These are phyloP conservation scores for Lithobates sylvaticus DNA, from an alignment of 2,797 vertebrate species.

Conservation along the genomic window DNA sequence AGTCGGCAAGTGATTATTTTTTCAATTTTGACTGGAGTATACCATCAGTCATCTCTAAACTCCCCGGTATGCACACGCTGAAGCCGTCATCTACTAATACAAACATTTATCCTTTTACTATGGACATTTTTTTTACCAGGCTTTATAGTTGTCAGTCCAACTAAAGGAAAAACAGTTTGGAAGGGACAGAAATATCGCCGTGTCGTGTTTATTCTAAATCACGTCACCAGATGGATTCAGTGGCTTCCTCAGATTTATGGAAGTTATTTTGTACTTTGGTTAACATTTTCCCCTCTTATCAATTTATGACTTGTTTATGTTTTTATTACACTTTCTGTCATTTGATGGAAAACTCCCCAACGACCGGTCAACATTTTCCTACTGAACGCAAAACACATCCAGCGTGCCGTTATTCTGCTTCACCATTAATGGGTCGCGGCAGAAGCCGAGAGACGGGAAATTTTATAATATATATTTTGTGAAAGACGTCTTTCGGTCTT, in stretches of 20 bases:
- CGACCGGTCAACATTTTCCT: not conserved
- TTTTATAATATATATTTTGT: too few species aligned
- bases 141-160: not conserved
- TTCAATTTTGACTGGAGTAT: too few species aligned
- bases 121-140: not conserved
- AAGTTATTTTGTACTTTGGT: not conserved
- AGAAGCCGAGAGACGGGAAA: not conserved
- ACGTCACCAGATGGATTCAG: not conserved
- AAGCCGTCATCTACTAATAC: too few species aligned
- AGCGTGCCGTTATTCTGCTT: not conserved
- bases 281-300: not conserved
- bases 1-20: too few species aligned
- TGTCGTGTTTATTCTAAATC: not conserved
- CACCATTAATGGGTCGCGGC: not conserved
- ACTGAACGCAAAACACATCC: not conserved
- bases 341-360: not conserved
- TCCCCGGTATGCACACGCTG: too few species aligned
- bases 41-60: too few species aligned
- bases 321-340: not conserved
- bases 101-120: too few species aligned
- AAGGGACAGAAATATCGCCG: not conserved
- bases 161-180: not conserved
- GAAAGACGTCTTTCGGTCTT: too few species aligned
- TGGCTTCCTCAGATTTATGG: not conserved
- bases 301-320: slow-evolving; percentile 1